Percentiles rank a stretch among this genome's conserved stretches.
Conservation (phyloP, 2,113 vertebrate genomes). For the Coturnix japonica region DNA sequence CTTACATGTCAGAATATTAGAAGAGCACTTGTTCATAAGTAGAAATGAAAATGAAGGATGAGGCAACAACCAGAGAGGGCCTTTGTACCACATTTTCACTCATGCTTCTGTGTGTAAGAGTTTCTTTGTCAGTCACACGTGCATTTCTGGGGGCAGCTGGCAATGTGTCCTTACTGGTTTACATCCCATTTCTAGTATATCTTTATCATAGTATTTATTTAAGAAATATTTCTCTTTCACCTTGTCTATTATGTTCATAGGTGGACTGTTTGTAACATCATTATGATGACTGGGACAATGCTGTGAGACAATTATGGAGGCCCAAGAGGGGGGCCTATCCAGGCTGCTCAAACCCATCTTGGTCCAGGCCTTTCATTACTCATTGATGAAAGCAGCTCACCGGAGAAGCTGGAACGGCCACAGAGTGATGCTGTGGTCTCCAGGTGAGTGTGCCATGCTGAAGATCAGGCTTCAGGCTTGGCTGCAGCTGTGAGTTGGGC, state of each 20-base stretch:
- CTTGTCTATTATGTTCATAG: neutral
- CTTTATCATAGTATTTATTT: neutral
- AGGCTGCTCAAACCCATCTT: neutral
- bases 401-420: neutral
- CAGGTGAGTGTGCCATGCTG: rapidly evolving
- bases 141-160: neutral
- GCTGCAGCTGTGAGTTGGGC: neutral
- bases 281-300: neutral
- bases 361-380: neutral
- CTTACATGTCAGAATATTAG: neutral
- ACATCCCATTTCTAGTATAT: neutral
- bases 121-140: neutral
- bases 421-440: rapidly evolving
- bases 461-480: neutral
- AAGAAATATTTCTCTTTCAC: slow-evolving; percentile 31
- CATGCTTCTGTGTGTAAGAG: neutral
- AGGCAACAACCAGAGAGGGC: neutral
- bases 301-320: neutral
- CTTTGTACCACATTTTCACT: neutral
- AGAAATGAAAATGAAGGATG: slow-evolving; percentile 4
- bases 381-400: neutral
- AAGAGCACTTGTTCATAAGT: neutral
- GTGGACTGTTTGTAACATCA: neutral
- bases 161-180: neutral
- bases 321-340: slow-evolving; percentile 15